Evolutionary conservation across 2,797 vertebrate species (phyloP).

Genomic region (Enteromius fasciolatus): DNA sequence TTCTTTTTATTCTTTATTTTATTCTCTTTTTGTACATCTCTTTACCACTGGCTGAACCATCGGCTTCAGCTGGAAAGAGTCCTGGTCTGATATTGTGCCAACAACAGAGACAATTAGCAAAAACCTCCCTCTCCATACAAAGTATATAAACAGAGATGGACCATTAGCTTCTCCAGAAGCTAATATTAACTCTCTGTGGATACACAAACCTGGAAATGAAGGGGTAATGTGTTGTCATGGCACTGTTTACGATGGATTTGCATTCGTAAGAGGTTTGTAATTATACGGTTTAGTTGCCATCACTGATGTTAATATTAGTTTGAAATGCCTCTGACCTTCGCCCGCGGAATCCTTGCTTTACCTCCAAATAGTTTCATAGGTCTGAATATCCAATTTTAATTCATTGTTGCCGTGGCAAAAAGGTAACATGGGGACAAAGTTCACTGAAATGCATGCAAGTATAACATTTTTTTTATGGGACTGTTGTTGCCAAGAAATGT

Average conservation of each 20-base stretch:
- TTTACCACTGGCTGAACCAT: constrained; percentile 39
- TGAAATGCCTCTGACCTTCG: constrained; percentile 22
- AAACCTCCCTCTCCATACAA: constrained; percentile 65
- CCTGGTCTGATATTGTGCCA: constrained; percentile 66
- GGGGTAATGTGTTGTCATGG: constrained; percentile 42
- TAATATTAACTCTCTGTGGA: constrained; percentile 62
- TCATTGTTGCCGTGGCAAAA: constrained; percentile 31
- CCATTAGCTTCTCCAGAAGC: constrained; percentile 67
- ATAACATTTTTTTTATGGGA: neutral
- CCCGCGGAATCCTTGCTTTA: neutral
- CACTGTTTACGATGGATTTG: constrained; percentile 35
- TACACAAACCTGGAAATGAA: constrained; percentile 36
- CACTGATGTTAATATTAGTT: constrained; percentile 30
- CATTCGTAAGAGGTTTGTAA: constrained; percentile 43
- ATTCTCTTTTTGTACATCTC: constrained; percentile 46
- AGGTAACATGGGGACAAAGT: neutral
- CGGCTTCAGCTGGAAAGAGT: constrained; percentile 60
- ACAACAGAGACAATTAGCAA: constrained; percentile 71
- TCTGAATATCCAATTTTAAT: constrained; percentile 31
- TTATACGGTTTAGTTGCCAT: constrained; percentile 35
- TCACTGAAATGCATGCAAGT: neutral
- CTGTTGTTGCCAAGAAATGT: neutral
- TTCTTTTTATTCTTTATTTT: constrained; percentile 47
- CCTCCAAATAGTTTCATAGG: constrained; percentile 15
- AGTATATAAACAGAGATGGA: constrained; percentile 69